Evolutionary conservation across 92 coral and sea anemone genomes (phyloP).

Genomic region (Siderastrea siderea): DNA sequence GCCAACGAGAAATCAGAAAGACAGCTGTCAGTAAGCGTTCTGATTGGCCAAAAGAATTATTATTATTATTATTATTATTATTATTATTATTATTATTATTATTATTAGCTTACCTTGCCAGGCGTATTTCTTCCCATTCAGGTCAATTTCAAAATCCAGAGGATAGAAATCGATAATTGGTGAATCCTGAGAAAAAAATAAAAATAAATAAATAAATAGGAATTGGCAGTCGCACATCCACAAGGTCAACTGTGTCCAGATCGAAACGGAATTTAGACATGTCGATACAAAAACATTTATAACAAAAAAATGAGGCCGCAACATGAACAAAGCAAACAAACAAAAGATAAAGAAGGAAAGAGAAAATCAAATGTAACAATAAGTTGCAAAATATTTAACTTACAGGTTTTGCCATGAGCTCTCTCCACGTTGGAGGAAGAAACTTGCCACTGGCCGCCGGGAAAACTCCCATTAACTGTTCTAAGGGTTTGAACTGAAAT

Average conservation of each 20-base stretch:
- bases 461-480: constrained; percentile 98
- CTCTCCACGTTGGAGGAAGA: constrained; percentile 97
- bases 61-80: too few relatives aligned
- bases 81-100: too few relatives aligned
- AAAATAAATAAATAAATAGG: not conserved
- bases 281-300: too few relatives aligned
- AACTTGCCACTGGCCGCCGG: constrained; percentile 99
- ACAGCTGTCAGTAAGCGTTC: too few relatives aligned
- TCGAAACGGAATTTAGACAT: too few relatives aligned
- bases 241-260: too few relatives aligned
- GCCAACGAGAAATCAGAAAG: too few relatives aligned
- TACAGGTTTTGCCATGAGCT: constrained; percentile 94
- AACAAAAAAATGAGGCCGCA: too few relatives aligned
- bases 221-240: too few relatives aligned
- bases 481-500: constrained; percentile 95
- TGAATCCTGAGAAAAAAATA: constrained; percentile 76
- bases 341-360: not conserved
- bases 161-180: constrained; percentile 99
- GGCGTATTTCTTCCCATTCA: constrained; percentile 98
- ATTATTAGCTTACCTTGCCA: too few relatives aligned
- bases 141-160: constrained; percentile 91
- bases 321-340: too few relatives aligned
- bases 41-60: too few relatives aligned
- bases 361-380: not conserved
- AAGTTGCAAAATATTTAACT: constrained; percentile 1